Evolutionary conservation across 2,797 vertebrate species (phyloP), one percentile per base, ranked within the genome.

Genomic region (Poecilia gillii): DNA sequence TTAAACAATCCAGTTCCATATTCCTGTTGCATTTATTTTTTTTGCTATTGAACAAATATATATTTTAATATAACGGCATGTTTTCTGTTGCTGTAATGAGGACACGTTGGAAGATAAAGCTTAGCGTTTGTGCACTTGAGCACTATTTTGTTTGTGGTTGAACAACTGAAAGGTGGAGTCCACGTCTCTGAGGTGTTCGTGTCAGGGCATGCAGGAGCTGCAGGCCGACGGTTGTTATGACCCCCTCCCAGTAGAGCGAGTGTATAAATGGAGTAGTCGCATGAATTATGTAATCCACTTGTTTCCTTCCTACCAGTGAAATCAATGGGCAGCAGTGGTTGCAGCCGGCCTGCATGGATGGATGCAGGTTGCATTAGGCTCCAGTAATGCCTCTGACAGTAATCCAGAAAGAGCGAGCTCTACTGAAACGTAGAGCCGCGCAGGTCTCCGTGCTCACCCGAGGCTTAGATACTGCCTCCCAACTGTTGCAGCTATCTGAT

Each of bases 231-330:
- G 71, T 57, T 72, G 47, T 68, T 13, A 53, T 75, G 39, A 25
- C 25, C 51, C 73, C n/a, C 0, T 28, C 12, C 73, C 76, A 36
- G 74, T 43, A 55, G 64, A 81, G 33, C 55, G 12, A 53, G 18
- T 43, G 78, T 76, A 33, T 83, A 88, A 91, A 90, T 88, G 85
- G 76, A 92, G 13, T 70, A 49, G 74, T 84, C 85, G 72, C 91
- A 91, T 93, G 87, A 91, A 93, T 94, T 93, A 94, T 94, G 92
- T 93, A 94, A 94, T 92, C 85, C 84, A 75, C 73, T 92, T 90
- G 86, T 92, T 91, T 77, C 81, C 76, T 76, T 87, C 79, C 70
- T 75, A 85, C 83, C 12, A 16, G 83, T 78, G 70, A 33, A 85
- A 93, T 95, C 86, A 74, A 93, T 94, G 88, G 78, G 45, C 84